These are phyloP conservation scores for Crypturellus tataupa DNA, from an alignment of 2,797 vertebrate species.

Conservation along the genomic window DNA sequence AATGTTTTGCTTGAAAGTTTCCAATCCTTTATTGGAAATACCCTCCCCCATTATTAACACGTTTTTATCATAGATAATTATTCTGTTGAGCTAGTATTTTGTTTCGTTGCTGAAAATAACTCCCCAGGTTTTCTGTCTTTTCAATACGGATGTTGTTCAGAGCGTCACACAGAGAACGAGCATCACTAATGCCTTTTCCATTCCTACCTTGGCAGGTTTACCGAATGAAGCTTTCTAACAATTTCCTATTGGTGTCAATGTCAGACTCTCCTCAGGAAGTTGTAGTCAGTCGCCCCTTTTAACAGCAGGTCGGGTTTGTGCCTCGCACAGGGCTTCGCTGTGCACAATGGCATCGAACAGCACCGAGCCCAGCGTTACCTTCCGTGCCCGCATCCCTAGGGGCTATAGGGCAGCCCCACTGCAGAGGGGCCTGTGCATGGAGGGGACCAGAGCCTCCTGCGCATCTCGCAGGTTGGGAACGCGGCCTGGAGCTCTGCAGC, in stretches of 20 bases:
- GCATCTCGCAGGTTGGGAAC: neutral
- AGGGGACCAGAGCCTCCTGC: neutral
- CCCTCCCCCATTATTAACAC: neutral
- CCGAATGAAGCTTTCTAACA: neutral
- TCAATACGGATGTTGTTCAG: neutral
- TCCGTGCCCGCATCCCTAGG: neutral
- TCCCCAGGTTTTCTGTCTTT: neutral
- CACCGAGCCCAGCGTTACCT: neutral
- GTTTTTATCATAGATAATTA: neutral
- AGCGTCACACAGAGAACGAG: accelerated
- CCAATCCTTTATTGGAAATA: neutral
- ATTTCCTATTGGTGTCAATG: accelerated
- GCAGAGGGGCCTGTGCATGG: neutral
- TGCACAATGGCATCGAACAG: neutral
- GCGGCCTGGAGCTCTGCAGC: neutral
- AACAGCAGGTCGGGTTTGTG: neutral
- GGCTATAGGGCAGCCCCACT: neutral
- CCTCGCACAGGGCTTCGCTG: neutral
- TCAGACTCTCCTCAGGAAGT: accelerated
- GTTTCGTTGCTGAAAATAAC: neutral
- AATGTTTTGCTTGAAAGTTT: neutral
- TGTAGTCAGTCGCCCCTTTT: neutral
- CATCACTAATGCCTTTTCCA: accelerated
- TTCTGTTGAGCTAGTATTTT: neutral
- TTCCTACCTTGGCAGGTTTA: accelerated